Conservation (phyloP, 1,140 invertebrate genomes). For the Penaeus japonicus region DNA sequence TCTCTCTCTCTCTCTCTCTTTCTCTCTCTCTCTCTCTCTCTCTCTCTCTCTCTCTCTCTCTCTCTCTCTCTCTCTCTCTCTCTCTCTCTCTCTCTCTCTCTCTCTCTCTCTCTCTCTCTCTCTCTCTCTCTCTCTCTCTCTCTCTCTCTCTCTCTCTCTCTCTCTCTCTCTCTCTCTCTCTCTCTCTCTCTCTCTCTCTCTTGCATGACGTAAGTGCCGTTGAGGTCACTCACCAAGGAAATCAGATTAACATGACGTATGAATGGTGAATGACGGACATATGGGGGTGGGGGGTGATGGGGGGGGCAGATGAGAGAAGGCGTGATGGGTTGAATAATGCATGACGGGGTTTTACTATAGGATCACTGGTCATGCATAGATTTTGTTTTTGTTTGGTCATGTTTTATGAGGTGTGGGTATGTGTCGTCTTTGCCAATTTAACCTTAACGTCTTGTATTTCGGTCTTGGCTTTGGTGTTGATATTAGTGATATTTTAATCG, state of each 20-base stretch:
- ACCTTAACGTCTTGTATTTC: too few relatives aligned
- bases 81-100: background rate
- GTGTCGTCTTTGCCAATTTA: too few relatives aligned
- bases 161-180: constrained; percentile 19
- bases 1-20: background rate
- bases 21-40: background rate
- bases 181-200: background rate
- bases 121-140: background rate
- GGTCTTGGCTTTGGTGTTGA: too few relatives aligned
- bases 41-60: background rate
- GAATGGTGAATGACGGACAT: background rate
- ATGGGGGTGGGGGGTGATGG: background rate
- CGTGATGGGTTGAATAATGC: too few relatives aligned
- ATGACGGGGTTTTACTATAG: too few relatives aligned
- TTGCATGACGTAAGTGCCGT: background rate
- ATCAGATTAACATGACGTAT: background rate
- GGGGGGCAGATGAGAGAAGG: background rate
- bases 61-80: background rate
- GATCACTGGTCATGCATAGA: too few relatives aligned
- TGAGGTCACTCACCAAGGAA: background rate
- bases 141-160: background rate
- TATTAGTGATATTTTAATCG: too few relatives aligned
- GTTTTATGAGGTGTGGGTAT: too few relatives aligned
- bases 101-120: background rate
- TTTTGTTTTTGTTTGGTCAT: too few relatives aligned